Evolutionary conservation across 2,113 vertebrate genomes (phyloP).

Genomic region (Aix galericulata): DNA sequence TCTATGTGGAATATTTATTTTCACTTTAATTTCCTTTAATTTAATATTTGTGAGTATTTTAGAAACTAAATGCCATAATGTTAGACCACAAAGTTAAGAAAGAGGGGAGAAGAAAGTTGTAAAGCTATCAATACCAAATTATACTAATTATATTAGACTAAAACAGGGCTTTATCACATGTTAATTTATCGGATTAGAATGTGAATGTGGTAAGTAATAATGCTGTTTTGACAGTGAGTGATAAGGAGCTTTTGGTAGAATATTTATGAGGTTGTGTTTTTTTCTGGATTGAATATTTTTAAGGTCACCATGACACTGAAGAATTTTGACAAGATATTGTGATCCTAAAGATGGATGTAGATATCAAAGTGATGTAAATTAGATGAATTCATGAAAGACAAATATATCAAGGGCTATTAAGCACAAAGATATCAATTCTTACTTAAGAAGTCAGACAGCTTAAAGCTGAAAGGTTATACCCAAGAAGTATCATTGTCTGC

Average conservation of each 20-base stretch:
- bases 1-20: background rate
- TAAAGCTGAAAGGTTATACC: background rate
- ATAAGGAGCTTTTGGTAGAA: constrained; percentile 31
- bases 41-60: background rate
- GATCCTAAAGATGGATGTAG: constrained; percentile 13
- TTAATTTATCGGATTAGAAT: background rate
- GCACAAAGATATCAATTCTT: background rate
- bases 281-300: constrained; percentile 21
- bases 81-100: background rate
- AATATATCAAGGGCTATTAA: constrained; percentile 43
- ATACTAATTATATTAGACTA: background rate
- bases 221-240: constrained; percentile 13
- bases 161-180: background rate
- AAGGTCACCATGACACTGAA: constrained; percentile 33
- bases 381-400: constrained; percentile 27
- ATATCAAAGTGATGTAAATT: constrained; percentile 13
- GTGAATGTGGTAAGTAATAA: background rate
- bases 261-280: background rate
- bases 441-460: constrained; percentile 3
- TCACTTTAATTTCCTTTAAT: background rate
- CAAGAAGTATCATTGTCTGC: background rate
- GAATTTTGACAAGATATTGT: constrained; percentile 30
- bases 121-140: background rate
- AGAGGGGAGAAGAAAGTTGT: background rate
- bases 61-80: background rate